These are phyloP conservation scores for Phoebastria nigripes DNA, from an alignment of 2,797 vertebrate genomes.

Conservation along the genomic window DNA sequence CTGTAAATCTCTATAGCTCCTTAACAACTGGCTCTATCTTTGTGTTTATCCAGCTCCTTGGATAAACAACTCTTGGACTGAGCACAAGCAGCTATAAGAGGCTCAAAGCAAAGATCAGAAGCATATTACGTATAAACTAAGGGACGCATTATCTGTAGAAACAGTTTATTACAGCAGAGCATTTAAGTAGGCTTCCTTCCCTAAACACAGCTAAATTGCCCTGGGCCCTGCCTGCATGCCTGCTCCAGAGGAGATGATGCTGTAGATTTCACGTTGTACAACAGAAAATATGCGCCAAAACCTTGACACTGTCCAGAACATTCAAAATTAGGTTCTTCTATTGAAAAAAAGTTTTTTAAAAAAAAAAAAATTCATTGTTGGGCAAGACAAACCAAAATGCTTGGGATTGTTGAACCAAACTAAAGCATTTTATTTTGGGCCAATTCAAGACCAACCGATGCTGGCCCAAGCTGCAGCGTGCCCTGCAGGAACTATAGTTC, in stretches of 20 bases:
- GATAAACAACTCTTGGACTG: background rate
- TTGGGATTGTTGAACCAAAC: background rate
- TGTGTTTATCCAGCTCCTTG: slow-evolving; percentile 8
- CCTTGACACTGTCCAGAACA: background rate
- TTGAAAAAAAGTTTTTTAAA: background rate
- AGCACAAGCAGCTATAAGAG: background rate
- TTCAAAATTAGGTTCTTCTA: background rate
- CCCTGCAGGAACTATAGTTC: background rate
- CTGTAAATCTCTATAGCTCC: background rate
- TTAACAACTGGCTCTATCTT: slow-evolving; percentile 22
- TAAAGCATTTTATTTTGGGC: background rate
- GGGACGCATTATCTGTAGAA: background rate
- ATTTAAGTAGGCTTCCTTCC: background rate
- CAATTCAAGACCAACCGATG: background rate
- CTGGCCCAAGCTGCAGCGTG: background rate
- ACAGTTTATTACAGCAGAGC: background rate
- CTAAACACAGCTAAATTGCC: background rate
- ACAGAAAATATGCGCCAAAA: background rate
- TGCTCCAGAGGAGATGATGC: background rate
- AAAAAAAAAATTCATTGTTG: background rate
- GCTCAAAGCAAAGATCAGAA: slow-evolving; percentile 47
- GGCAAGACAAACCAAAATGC: background rate
- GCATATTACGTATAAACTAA: background rate
- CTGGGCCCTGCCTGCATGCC: background rate
- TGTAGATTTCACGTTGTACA: background rate